Base-by-base conservation (phyloP, 2,888 invertebrate genomes). In the Phragmatobia fuliginosa region DNA sequence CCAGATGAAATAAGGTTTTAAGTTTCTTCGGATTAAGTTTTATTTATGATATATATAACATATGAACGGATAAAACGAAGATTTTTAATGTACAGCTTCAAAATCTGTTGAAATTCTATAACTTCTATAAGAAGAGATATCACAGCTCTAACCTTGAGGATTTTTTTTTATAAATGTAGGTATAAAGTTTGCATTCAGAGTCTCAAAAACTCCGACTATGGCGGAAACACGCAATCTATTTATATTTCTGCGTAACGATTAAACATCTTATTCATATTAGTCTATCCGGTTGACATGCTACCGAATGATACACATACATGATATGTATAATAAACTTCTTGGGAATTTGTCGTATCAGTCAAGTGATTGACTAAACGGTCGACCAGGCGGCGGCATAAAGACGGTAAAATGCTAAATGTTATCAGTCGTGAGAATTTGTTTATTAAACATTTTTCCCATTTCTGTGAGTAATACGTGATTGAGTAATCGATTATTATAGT, bases 261-360 rank as follows among this genome's bases (percentile, higher is more conserved):
- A 59, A 32, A 25, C 60, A 60, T 59, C 60, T 59, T 33, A 60
- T 41, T 59, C 60, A 49, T n/a, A 60, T 66, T 60, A 66, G 38
- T 21, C 62, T 78, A 71, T 67, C 52, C 52, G 38, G 36, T 56
- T 21, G 65, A 70, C 41, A 62, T 36, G 78, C 84, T 77, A 78
- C 77, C 67, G 83, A 61, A 67, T 71, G 61, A 65, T 31, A 63
- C 16, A 52, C 16, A 67, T n/a, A 56, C 25, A 45, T 56, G 66
- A 73, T 68, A 71, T 49, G 45, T 49, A n/a, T 75, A 33, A 76
- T 75, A 76, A 65, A 72, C 71, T 79, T 77, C 86, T 84, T 89
- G 90, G 84, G 87, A 88, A 88, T 81, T 72, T 71, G 49, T 70
- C 75, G 73, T 75, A 89, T 89, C 89, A 85, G 88, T 88, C 87